These are phyloP conservation scores for Dinocampus coccinellae DNA, from an alignment of 2,888 invertebrate species.

Conservation along the genomic window DNA sequence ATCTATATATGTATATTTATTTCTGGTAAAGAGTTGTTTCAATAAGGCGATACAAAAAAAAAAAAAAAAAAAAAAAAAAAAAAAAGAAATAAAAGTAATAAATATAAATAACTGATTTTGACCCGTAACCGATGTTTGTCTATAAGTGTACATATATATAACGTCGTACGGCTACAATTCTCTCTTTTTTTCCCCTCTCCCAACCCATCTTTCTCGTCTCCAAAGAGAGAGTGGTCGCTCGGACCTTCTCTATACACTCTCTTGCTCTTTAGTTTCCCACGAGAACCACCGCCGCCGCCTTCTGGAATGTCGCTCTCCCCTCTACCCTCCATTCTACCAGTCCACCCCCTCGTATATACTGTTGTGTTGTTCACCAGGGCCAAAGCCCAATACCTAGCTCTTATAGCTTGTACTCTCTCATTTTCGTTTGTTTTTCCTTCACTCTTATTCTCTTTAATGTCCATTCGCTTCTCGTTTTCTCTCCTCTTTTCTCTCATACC, in stretches of 20 bases:
- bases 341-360: slow-evolving; percentile 40
- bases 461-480: slow-evolving; percentile 40
- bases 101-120: neutral
- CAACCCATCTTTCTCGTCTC: slow-evolving; percentile 48
- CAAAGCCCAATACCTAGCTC: slow-evolving; percentile 18
- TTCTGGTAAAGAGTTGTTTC: too few relatives aligned
- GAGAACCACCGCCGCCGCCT: slow-evolving; percentile 66
- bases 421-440: slow-evolving; percentile 25
- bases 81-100: too few relatives aligned
- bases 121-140: neutral
- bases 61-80: too few relatives aligned
- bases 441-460: slow-evolving; percentile 45
- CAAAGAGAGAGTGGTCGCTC: slow-evolving; percentile 25
- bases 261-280: slow-evolving; percentile 67
- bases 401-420: slow-evolving; percentile 20
- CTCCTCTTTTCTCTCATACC: slow-evolving; percentile 29
- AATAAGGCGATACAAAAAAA: too few relatives aligned
- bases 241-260: slow-evolving; percentile 44
- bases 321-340: slow-evolving; percentile 39
- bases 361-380: slow-evolving; percentile 38
- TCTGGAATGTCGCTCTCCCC: slow-evolving; percentile 69
- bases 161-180: too few relatives aligned
- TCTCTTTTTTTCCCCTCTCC: slow-evolving; percentile 33
- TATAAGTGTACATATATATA: neutral
- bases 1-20: too few relatives aligned